phyloP scores from a whole-genome alignment of 2,888 invertebrate species.

The Plebejus anna region DNA sequence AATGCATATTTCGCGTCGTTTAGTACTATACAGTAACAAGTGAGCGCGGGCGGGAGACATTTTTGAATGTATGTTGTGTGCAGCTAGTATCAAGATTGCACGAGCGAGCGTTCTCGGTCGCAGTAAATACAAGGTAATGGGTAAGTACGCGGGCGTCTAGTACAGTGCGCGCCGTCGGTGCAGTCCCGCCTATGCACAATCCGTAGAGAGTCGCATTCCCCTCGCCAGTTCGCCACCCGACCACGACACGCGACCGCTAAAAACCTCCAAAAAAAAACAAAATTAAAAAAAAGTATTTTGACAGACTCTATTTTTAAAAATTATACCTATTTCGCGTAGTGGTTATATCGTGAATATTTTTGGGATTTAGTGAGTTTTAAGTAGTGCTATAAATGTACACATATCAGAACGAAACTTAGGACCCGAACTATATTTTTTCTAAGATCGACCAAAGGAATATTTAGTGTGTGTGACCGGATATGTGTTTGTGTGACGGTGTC shows the following conservation, averaged over 20 bases:
- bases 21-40: background rate
- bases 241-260: slow-evolving; percentile 72
- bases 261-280: slow-evolving; percentile 61
- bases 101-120: slow-evolving; percentile 53
- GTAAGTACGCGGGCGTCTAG: slow-evolving; percentile 79
- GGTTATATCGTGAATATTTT: slow-evolving; percentile 60
- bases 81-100: slow-evolving; percentile 60
- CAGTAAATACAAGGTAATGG: slow-evolving; percentile 81
- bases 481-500: slow-evolving; percentile 70
- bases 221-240: slow-evolving; percentile 52
- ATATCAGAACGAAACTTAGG: slow-evolving; percentile 78
- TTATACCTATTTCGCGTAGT: slow-evolving; percentile 58
- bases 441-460: slow-evolving; percentile 49
- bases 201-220: slow-evolving; percentile 75
- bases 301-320: slow-evolving; percentile 69
- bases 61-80: slow-evolving; percentile 37
- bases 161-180: slow-evolving; percentile 77
- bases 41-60: slow-evolving; percentile 27
- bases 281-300: slow-evolving; percentile 54
- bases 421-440: slow-evolving; percentile 69
- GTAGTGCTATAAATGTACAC: slow-evolving; percentile 55
- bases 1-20: slow-evolving; percentile 12
- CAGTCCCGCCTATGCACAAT: slow-evolving; percentile 80
- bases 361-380: slow-evolving; percentile 51
- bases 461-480: slow-evolving; percentile 67